phyloP scores from a whole-genome alignment of 2,113 vertebrate species.

The Laterallus jamaicensis region DNA sequence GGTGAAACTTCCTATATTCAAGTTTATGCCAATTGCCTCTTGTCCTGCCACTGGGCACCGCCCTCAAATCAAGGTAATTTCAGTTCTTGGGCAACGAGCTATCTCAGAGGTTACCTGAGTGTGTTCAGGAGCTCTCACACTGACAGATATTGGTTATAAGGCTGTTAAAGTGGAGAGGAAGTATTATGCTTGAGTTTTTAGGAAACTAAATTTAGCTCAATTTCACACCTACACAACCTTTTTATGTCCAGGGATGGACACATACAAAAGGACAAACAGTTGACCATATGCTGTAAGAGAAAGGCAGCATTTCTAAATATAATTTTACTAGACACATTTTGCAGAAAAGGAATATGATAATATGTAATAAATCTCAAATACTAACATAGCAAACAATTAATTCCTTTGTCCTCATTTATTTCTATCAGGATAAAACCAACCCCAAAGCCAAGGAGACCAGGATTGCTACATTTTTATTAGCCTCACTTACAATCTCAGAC shows the following conservation, averaged over 20 bases:
- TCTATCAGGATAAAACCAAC: not conserved
- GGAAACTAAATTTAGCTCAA: not conserved
- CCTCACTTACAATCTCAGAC: not conserved
- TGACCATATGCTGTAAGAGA: not conserved
- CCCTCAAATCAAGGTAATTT: not conserved
- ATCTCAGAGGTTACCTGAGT: not conserved
- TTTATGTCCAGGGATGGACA: not conserved
- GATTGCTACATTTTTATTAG: not conserved
- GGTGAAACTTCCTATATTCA: too few species aligned
- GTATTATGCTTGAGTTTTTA: not conserved
- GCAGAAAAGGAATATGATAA: not conserved
- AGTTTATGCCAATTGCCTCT: too few species aligned
- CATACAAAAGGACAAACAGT: not conserved
- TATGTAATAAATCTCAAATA: not conserved
- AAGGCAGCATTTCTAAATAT: not conserved
- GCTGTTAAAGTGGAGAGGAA: not conserved
- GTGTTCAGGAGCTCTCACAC: not conserved
- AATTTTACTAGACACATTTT: not conserved
- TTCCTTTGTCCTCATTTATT: not conserved
- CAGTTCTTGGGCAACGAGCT: not conserved
- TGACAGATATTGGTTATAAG: not conserved
- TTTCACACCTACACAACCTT: not conserved
- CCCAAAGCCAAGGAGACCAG: not conserved
- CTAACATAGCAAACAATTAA: not conserved
- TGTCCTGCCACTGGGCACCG: too few species aligned